Percentiles rank a stretch among this genome's conserved stretches.
phyloP scores from a whole-genome alignment of 2,113 vertebrate species.

The Elgaria multicarinata region DNA sequence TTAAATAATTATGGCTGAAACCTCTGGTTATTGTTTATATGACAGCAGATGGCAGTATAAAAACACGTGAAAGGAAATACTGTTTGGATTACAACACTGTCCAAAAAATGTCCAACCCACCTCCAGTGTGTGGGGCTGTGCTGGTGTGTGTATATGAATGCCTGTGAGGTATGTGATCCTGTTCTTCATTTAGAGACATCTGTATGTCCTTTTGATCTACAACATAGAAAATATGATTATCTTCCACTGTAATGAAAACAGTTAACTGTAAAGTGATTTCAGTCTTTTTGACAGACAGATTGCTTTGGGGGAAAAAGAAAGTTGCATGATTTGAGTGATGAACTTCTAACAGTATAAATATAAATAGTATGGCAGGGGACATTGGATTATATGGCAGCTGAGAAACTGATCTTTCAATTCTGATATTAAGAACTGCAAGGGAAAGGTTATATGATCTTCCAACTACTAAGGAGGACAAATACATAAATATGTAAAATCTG shows the following conservation, averaged over 20 bases:
- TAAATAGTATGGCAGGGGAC: background rate
- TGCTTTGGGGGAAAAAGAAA: background rate
- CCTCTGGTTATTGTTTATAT: slow-evolving; percentile 16
- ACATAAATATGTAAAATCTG: background rate
- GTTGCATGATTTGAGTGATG: background rate
- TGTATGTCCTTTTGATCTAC: background rate
- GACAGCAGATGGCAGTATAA: slow-evolving; percentile 69
- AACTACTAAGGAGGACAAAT: background rate
- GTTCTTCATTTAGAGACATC: background rate
- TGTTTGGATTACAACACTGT: background rate
- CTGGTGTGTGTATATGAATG: background rate
- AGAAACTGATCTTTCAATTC: background rate
- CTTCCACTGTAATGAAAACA: background rate
- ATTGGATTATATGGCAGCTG: background rate
- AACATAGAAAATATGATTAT: background rate
- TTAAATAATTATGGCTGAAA: background rate
- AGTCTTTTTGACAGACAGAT: background rate
- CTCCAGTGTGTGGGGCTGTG: background rate
- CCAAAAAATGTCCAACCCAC: background rate
- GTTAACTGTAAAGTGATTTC: background rate
- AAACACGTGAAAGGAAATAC: background rate
- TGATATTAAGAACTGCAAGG: background rate
- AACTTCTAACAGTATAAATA: background rate
- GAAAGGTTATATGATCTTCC: background rate
- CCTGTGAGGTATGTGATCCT: background rate